A percentile compares a stretch with the other conserved stretches of the same genome.
Evolutionary conservation across 2,113 vertebrate genomes (phyloP).

Genomic region (Gymnobelideus leadbeateri): DNA sequence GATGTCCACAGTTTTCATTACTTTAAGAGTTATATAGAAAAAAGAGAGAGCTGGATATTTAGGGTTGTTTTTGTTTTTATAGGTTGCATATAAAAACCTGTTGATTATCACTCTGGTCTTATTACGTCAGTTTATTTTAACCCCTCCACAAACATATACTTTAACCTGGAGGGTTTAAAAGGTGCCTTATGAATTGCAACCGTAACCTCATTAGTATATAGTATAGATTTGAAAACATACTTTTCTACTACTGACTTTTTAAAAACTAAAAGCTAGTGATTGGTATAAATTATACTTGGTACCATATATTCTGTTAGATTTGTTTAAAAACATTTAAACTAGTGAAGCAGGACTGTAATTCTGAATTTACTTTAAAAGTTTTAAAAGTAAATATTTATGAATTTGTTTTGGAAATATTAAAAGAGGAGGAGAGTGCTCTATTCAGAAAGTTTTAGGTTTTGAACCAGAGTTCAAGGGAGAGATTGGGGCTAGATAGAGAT

Average conservation of each 20-base stretch:
- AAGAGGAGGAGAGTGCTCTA: neutral
- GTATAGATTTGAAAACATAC: neutral
- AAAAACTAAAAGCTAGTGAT: neutral
- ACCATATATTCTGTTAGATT: neutral
- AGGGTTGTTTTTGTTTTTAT: neutral
- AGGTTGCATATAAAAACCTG: slow-evolving; percentile 4
- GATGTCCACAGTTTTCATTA: neutral
- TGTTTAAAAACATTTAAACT: neutral
- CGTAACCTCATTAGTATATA: neutral
- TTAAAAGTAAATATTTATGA: neutral
- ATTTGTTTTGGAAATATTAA: neutral
- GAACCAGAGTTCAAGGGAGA: too few species aligned
- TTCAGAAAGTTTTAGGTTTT: neutral
- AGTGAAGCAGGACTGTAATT: neutral
- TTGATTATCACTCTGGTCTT: neutral
- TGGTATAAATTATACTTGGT: neutral
- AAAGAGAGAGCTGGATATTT: neutral
- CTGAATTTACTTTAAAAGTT: neutral
- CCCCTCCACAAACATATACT: neutral
- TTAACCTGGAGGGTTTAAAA: neutral
- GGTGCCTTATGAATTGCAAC: neutral
- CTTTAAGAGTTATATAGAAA: neutral
- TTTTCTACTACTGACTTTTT: neutral
- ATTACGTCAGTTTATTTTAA: neutral
- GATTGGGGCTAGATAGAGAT: too few species aligned